Evolutionary conservation across 2,888 invertebrate genomes (phyloP), one percentile per base, ranked within the genome.

Genomic region (Pasiphila rectangulata): DNA sequence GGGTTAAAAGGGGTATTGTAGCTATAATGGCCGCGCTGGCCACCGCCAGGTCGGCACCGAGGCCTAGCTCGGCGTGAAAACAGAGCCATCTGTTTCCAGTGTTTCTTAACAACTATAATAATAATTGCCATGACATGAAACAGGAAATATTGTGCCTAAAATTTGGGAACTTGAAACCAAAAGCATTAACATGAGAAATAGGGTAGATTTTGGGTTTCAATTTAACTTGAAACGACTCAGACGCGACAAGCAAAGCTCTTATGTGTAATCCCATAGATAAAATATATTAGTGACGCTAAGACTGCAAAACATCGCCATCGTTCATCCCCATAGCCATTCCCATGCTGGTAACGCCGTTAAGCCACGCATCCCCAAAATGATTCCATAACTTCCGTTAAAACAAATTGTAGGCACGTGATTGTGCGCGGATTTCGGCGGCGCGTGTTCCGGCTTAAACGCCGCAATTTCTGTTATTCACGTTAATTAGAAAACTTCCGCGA

Each of bases 1-100:
- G 36, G 50, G 51, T 50, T 57, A 57, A 49, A 51, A 48, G 51
- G 51, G 37, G 45, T 47, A 58, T 54, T 55, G 42, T 43, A 20
- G 50, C 34, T 7, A 17, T 46, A 46, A 46, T 46, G 29, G 49
- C 30, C 34, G 30, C 19, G 38, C 23, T 24, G 0, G 27, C 37
- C 34, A 7, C 25, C 15, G 24, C 30, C 46, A 36, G 16, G 16
- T 9, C 13, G 19, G 41, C 12, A 36, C 17, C 17, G 12, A 17
- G 23, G 3, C 46, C 40, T 12, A 17, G 15, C 9, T 27, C 21
- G 23, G 16, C 44, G 29, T 20, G 32, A 13, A n/a, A 41, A 24
- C 24, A n/a, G 16, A 37, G 4, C 17, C 27, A n/a, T 25, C 5
- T 15, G 15, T 15, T n/a, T n/a, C n/a, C n/a, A n/a, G n/a, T n/a